A percentile compares a stretch with the other conserved stretches of the same genome.
Evolutionary conservation across 2,113 vertebrate species (phyloP).

Genomic region (Tricholaema leucomelas): DNA sequence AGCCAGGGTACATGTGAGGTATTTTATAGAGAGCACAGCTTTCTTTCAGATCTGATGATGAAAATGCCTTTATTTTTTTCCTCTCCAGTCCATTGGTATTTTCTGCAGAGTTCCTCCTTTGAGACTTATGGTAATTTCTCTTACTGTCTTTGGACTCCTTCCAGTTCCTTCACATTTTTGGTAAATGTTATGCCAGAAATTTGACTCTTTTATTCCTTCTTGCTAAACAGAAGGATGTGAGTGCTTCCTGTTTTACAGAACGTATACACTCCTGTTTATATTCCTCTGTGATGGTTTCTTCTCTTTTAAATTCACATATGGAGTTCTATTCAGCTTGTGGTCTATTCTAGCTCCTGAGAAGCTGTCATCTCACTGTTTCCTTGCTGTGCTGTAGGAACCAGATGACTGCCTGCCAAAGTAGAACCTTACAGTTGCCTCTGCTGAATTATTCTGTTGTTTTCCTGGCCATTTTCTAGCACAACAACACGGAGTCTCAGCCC

Average conservation of each 20-base stretch:
- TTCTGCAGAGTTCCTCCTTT: neutral
- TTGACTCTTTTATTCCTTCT: neutral
- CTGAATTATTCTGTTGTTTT: neutral
- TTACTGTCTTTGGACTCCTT: neutral
- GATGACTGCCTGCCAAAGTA: neutral
- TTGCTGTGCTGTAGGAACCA: neutral
- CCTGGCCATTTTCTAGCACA: neutral
- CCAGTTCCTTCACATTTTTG: neutral
- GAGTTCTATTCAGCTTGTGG: neutral
- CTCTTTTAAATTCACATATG: neutral
- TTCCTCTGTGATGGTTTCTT: neutral
- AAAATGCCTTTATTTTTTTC: neutral
- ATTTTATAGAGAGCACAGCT: neutral
- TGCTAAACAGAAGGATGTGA: neutral
- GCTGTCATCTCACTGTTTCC: neutral
- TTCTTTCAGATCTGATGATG: neutral
- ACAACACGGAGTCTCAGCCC: neutral
- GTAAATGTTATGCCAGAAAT: neutral
- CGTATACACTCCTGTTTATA: neutral
- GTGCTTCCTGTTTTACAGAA: neutral
- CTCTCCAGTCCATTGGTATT: neutral
- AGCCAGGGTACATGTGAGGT: neutral
- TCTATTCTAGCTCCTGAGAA: neutral
- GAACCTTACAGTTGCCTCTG: fast-evolving
- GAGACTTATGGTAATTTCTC: neutral